Percentiles rank a stretch among this genome's conserved stretches.
These are phyloP conservation scores for Chrosomus eos DNA, from an alignment of 2,797 vertebrate species.

Conservation along the genomic window DNA sequence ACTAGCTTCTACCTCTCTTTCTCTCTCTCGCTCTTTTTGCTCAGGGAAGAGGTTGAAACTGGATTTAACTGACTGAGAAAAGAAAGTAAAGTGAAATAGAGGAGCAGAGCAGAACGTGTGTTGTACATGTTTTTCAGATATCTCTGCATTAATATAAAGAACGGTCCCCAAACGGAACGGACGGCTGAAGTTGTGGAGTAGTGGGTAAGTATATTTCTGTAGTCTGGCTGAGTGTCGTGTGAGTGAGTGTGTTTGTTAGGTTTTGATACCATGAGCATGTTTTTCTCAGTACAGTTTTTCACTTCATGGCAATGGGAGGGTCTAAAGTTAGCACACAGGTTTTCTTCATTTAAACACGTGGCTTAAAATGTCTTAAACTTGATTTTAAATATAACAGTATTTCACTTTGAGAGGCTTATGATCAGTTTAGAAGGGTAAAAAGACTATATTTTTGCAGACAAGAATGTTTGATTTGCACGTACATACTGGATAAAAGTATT, in stretches of 20 bases:
- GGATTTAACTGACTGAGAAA: conserved; percentile 65
- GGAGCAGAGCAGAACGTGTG: conserved; percentile 59
- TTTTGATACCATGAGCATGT: conserved; percentile 43
- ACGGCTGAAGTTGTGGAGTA: conserved; percentile 46
- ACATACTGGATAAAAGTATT: neutral
- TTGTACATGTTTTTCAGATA: conserved; percentile 57
- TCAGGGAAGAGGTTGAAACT: conserved; percentile 59
- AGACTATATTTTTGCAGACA: neutral
- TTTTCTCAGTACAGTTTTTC: conserved; percentile 51
- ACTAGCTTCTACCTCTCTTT: conserved; percentile 32
- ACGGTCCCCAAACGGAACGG: neutral
- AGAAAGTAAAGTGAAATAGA: conserved; percentile 60
- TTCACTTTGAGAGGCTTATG: neutral
- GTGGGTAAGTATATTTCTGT: conserved; percentile 35
- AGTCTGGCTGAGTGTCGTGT: neutral
- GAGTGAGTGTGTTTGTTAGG: conserved; percentile 33
- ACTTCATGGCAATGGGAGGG: conserved; percentile 41
- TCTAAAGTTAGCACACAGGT: conserved; percentile 44
- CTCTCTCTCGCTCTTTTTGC: conserved; percentile 33
- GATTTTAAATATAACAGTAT: neutral
- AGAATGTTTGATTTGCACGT: neutral
- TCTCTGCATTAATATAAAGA: neutral
- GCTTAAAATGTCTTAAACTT: neutral
- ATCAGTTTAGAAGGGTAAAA: neutral
- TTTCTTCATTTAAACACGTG: neutral